Evolutionary conservation across 2,888 invertebrate species (phyloP), one percentile per base, ranked within the genome.

Genomic region (Callyntrura guangdongensis): DNA sequence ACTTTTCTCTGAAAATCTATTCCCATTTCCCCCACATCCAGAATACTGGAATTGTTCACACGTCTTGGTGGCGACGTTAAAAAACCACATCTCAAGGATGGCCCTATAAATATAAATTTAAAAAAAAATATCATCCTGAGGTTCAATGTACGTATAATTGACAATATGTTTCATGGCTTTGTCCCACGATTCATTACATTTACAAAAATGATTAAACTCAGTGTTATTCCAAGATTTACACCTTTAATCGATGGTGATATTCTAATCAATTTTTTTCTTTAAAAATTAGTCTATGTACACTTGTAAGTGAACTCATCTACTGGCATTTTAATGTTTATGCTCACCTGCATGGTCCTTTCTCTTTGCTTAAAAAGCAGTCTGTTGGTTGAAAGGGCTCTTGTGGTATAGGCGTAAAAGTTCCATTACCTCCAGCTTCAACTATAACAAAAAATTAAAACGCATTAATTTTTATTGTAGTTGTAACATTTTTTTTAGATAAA

Each of bases 11-110:
- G 89, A 22, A 85, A 94, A 94, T 81, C 94, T 74, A 87, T 94
- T 94, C 77, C 91, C 92, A 90, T 94, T 94, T 69, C 94, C 93
- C 47, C 93, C 93, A 69, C 92, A 92, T n/a, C 95, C 95, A 20
- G 95, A 95, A 93, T 94, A 95, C 20, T 94, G 90, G 93, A 95
- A 95, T 12, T 91, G 87, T 86, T 95, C 94, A 92, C 95, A 95
- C 27, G 93, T 92, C 45, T 94, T 94, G 14, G 94, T 94, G 14
- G 92, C 92, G 11, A 92, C 88, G 92, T 95, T 94, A 94, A 94
- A 95, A 92, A 93, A 95, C 94, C 94, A 95, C n/a, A 94, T 92
- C 8, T 94, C 94, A 88, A 95, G 94, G 27, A 93, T 93, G 14
- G 94, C 94, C 25, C 82, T 79, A 17, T 14, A 25, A 0, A 49